A percentile compares a stretch with the other conserved stretches of the same genome.
phyloP scores from a whole-genome alignment of 2,888 invertebrate genomes.

The Andrena praecox region DNA sequence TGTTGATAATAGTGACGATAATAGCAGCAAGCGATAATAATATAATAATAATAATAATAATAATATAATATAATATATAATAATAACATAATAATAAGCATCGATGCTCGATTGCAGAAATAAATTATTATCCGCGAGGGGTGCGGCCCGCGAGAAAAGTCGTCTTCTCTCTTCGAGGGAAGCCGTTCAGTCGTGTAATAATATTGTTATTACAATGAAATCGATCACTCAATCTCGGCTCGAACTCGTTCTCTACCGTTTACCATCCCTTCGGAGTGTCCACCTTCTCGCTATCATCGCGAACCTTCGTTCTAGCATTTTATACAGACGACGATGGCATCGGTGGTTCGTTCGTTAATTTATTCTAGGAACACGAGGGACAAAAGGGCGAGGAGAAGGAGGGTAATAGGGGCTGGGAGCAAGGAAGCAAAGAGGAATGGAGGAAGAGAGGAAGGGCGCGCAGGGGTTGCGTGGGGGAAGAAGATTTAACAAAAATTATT shows the following conservation, averaged over 20 bases:
- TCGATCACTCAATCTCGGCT: conserved; percentile 29
- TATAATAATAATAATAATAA: conserved; percentile 54
- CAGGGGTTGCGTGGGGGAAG: conserved; percentile 26
- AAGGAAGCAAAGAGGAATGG: not conserved
- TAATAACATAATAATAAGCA: conserved; percentile 55
- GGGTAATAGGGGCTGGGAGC: not conserved
- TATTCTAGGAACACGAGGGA: not conserved
- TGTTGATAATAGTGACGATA: conserved; percentile 64
- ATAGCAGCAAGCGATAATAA: conserved; percentile 64
- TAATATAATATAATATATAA: conserved; percentile 51
- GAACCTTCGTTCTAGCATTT: not conserved
- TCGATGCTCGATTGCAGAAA: conserved; percentile 59
- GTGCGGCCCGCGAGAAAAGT: conserved; percentile 34
- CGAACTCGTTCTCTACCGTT: conserved; percentile 29
- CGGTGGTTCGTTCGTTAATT: not conserved
- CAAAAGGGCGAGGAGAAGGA: not conserved
- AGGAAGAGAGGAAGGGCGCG: conserved; percentile 26
- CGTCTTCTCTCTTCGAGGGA: conserved; percentile 39
- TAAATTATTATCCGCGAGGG: conserved; percentile 66
- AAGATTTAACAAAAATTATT: conserved; percentile 43
- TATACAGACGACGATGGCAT: not conserved
- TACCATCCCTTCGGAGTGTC: conserved; percentile 1
- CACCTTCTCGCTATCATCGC: not conserved
- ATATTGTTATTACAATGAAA: conserved; percentile 40
- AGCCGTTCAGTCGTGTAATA: conserved; percentile 55